These are phyloP conservation scores for Barnardius zonarius DNA, from an alignment of 2,113 vertebrate genomes.

Conservation along the genomic window DNA sequence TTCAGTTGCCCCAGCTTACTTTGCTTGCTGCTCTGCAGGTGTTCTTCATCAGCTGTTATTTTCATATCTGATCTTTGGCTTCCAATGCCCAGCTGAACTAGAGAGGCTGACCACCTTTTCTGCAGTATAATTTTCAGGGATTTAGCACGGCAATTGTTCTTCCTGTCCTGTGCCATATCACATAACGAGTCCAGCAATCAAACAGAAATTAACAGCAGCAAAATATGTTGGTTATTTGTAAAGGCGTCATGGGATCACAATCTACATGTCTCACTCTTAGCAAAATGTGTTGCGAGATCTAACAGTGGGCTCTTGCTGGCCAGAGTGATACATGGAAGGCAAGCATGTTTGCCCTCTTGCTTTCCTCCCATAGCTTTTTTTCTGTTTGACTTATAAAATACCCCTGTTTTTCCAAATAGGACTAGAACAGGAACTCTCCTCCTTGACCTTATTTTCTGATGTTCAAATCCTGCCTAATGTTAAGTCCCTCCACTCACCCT, in stretches of 20 bases:
- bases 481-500: conserved; percentile 11
- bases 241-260: background rate
- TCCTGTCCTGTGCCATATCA: background rate
- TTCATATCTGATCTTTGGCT: background rate
- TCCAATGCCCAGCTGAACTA: background rate
- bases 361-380: background rate
- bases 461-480: background rate
- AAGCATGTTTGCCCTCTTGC: background rate
- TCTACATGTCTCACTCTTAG: background rate
- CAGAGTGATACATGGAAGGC: background rate
- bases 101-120: background rate
- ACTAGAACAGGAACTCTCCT: background rate
- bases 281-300: background rate
- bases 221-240: background rate
- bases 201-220: background rate
- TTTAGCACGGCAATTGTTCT: conserved; percentile 1
- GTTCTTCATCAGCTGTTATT: background rate
- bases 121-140: conserved; percentile 22
- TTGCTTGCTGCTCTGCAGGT: background rate
- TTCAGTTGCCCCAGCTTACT: background rate
- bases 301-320: background rate
- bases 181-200: background rate
- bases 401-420: background rate
- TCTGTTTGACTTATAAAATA: background rate
- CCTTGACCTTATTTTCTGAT: conserved; percentile 38